Evolutionary conservation across 2,113 vertebrate species (phyloP), one percentile per base, ranked within the genome.

Genomic region (Hippocampus comes): DNA sequence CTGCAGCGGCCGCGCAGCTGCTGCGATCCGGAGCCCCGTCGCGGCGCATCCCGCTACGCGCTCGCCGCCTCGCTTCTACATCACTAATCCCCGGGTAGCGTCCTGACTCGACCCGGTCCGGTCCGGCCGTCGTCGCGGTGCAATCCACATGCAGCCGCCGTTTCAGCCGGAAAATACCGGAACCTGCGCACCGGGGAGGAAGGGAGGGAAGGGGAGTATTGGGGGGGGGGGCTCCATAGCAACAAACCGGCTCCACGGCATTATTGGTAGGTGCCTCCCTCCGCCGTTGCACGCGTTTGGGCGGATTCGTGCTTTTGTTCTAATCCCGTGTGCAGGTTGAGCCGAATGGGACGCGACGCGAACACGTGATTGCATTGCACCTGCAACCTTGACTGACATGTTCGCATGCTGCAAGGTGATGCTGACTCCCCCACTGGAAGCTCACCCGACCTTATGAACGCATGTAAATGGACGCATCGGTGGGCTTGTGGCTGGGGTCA

Each of bases 1-100:
- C 88, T 75, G 84, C 85, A 85, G 88, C 87, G 82, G 85, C 84
- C 87, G 88, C 86, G 59, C 59, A 57, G 55, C 56, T 57, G 88
- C 88, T 87, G 74, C 83, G 65, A 25, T 70, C 76, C 74, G 38
- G 82, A 74, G 3, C 70, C 69, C 68, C 30, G 56, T 64, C 70
- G 75, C 81, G 21, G 71, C 74, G 81, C 76, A 76, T 81, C 81
- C 79, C 56, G 72, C 69, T 78, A 25, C n/a, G 6, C 48, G 12
- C 64, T 23, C 23, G 15, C 27, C 59, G 59, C 25, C 17, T 23
- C 8, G 59, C 14, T 11, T 23, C 8, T 4, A 5, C 3, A 56
- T 56, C 34, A 6, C 30, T 20, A 41, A 64, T 41, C 34, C 34
- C 63, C 63, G 60, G 30, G 42, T 42, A 42, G 21, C 59, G n/a